Percentiles rank a stretch among this genome's conserved stretches.
phyloP scores from a whole-genome alignment of 2,797 vertebrate species.

The Naso thynnoides region DNA sequence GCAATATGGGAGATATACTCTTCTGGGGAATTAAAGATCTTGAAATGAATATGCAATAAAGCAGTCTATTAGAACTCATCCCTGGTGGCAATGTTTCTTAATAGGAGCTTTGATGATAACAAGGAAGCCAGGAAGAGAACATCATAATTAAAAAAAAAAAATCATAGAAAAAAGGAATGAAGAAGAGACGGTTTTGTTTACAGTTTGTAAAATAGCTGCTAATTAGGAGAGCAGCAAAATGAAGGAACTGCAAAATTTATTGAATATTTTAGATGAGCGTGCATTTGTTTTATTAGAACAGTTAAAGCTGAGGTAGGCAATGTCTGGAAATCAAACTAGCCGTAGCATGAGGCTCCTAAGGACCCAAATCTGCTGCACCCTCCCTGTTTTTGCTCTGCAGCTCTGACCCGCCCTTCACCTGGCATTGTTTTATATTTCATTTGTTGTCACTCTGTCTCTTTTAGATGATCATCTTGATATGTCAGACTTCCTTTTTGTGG shows the following conservation, averaged over 20 bases:
- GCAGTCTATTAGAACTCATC: constrained; percentile 67
- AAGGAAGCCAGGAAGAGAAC: not conserved
- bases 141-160: constrained; percentile 22
- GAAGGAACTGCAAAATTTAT: not conserved
- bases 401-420: too few relatives aligned
- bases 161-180: constrained; percentile 17
- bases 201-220: not conserved
- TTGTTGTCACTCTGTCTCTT: too few relatives aligned
- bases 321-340: too few relatives aligned
- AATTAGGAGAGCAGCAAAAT: constrained; percentile 4
- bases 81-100: constrained; percentile 67
- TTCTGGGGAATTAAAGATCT: constrained; percentile 78
- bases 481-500: too few relatives aligned
- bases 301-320: too few relatives aligned
- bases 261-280: not conserved
- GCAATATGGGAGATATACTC: constrained; percentile 61
- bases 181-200: constrained; percentile 42
- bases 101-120: constrained; percentile 58
- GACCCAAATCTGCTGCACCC: too few relatives aligned
- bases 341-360: too few relatives aligned
- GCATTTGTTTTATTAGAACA: not conserved
- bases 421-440: too few relatives aligned
- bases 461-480: too few relatives aligned
- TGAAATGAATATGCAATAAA: constrained; percentile 71
- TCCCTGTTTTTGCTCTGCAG: too few relatives aligned